These are phyloP conservation scores for Panthera tigris DNA, from an alignment of 2,113 vertebrate genomes.

Conservation along the genomic window DNA sequence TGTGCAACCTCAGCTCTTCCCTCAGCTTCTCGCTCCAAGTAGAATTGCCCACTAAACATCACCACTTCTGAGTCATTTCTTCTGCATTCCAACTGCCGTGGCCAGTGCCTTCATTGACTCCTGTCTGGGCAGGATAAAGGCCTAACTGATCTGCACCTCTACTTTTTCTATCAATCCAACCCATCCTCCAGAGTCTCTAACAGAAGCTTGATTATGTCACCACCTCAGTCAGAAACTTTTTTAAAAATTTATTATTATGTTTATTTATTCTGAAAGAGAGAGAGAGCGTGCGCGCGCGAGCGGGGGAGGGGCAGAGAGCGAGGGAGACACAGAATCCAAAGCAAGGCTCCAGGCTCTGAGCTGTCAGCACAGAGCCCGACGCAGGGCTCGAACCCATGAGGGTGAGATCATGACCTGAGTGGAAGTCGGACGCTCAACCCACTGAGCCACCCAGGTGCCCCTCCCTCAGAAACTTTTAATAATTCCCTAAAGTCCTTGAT, in stretches of 20 bases:
- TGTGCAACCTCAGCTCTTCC: neutral
- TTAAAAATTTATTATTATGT: too few species aligned
- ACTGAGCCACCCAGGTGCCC: too few species aligned
- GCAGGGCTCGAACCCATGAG: too few species aligned
- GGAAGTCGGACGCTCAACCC: too few species aligned
- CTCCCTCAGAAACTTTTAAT: neutral
- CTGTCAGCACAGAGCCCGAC: too few species aligned
- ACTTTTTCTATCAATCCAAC: neutral
- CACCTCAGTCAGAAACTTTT: neutral
- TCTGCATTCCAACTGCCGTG: neutral
- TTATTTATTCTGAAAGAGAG: too few species aligned
- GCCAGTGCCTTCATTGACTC: neutral
- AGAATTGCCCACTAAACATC: neutral
- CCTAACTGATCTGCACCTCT: neutral
- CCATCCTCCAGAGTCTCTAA: neutral
- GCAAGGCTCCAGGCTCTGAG: too few species aligned
- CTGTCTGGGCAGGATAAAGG: neutral
- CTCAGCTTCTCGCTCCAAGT: neutral
- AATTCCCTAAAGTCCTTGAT: neutral
- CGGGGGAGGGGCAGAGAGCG: too few species aligned
- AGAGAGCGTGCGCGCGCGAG: too few species aligned
- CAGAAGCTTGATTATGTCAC: neutral
- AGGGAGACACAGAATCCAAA: too few species aligned
- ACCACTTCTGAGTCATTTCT: neutral
- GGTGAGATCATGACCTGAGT: too few species aligned